phyloP scores from a whole-genome alignment of 2,888 invertebrate species.

The Parthenolecanium corni region DNA sequence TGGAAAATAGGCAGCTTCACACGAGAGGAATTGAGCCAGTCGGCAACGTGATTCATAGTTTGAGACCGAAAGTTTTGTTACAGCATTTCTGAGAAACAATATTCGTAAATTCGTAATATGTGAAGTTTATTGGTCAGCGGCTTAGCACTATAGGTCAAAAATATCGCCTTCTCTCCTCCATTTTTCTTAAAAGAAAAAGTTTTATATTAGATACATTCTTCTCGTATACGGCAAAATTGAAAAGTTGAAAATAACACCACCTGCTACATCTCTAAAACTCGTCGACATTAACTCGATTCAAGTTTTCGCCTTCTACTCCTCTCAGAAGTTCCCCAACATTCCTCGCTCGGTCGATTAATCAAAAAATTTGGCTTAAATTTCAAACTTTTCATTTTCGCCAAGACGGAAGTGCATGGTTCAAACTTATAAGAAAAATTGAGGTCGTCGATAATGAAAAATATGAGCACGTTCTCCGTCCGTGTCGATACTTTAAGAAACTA shows the following conservation, averaged over 20 bases:
- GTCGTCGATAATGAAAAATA: no score
- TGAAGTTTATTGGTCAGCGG: slow-evolving; percentile 18
- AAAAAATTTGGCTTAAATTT: slow-evolving; percentile 16
- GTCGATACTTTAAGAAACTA: no score
- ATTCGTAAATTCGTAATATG: no score
- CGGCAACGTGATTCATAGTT: no score
- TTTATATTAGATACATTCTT: slow-evolving; percentile 11
- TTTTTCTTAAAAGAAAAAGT: neutral
- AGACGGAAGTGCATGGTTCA: no score
- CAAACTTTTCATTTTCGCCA: slow-evolving; percentile 6
- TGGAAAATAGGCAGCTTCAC: no score
- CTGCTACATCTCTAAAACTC: slow-evolving; percentile 9
- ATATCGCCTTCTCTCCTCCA: neutral
- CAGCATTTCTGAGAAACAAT: neutral
- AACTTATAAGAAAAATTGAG: no score
- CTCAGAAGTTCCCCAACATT: no score
- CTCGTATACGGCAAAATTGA: slow-evolving; percentile 2
- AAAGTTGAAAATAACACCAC: slow-evolving; percentile 19
- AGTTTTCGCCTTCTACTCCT: neutral
- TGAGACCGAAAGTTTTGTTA: no score
- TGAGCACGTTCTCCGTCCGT: no score
- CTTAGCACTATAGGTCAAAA: slow-evolving; percentile 13
- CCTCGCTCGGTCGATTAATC: slow-evolving; percentile 10
- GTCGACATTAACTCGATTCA: slow-evolving; percentile 18
- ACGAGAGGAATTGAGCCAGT: no score